Percentiles rank a stretch among this genome's conserved stretches.
Evolutionary conservation across 2,113 vertebrate genomes (phyloP).

Genomic region (Albula glossodonta): DNA sequence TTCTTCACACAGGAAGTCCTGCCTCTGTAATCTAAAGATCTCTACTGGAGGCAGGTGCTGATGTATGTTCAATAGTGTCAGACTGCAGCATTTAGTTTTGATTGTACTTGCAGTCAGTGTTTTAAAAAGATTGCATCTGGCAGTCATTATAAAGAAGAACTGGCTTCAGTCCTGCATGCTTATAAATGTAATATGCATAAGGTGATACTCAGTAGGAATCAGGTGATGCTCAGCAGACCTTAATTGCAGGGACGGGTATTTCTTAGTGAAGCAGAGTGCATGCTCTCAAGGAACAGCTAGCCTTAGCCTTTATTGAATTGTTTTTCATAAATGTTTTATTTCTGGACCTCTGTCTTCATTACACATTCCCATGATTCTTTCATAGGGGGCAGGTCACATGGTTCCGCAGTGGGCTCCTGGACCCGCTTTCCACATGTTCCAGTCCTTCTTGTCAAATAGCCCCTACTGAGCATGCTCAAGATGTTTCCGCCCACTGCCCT

Average conservation of each 20-base stretch:
- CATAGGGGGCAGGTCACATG: constrained; percentile 78
- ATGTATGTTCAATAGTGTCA: not conserved
- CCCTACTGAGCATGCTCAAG: constrained; percentile 49
- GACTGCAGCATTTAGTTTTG: not conserved
- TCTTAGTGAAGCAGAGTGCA: too few species aligned
- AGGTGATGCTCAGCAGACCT: too few species aligned
- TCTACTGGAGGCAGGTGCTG: not conserved
- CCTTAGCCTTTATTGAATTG: too few species aligned
- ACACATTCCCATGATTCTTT: constrained; percentile 24
- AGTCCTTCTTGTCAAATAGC: constrained; percentile 65
- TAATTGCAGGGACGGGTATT: too few species aligned
- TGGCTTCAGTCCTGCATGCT: not conserved
- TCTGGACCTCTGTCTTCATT: too few species aligned
- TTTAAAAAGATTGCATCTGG: not conserved
- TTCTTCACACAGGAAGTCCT: not conserved
- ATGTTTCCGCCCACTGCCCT: not conserved
- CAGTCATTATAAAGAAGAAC: not conserved
- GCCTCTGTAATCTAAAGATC: not conserved
- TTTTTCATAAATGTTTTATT: too few species aligned
- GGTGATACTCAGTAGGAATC: too few species aligned
- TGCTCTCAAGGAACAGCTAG: too few species aligned
- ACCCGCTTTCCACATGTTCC: constrained; percentile 70
- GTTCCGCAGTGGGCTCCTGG: constrained; percentile 78
- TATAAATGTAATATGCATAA: not conserved
- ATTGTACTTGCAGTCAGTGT: not conserved